Evolutionary conservation across 2,113 vertebrate species (phyloP).

Genomic region (Empidonax traillii): DNA sequence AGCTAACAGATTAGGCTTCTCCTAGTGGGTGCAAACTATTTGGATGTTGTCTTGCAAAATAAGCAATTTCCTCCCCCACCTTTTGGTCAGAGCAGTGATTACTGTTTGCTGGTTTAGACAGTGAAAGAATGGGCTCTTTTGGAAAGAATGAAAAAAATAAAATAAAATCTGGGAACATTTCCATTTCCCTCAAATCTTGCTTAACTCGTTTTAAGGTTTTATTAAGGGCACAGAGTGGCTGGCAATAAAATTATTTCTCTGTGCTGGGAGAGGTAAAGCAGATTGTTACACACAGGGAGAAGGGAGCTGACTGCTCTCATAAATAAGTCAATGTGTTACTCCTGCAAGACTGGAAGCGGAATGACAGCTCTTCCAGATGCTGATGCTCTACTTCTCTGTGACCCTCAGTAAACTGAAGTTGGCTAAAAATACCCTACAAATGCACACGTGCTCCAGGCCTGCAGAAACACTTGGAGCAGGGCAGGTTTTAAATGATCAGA

Average conservation of each 20-base stretch:
- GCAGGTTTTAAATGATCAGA: neutral
- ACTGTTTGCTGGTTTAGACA: neutral
- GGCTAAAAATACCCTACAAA: conserved; percentile 58
- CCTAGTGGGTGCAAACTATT: neutral
- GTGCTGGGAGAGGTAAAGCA: conserved; percentile 4
- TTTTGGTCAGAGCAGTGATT: neutral
- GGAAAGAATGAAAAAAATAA: neutral
- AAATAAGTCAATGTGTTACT: conserved; percentile 72
- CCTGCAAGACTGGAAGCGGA: conserved; percentile 63
- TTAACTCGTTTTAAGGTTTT: conserved; percentile 6
- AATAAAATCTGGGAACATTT: neutral
- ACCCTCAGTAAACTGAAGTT: neutral
- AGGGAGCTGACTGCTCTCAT: conserved; percentile 53
- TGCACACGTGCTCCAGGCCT: neutral
- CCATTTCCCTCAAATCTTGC: neutral
- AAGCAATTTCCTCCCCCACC: neutral
- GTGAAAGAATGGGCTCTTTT: neutral
- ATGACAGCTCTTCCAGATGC: conserved; percentile 54
- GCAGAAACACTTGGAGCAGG: neutral
- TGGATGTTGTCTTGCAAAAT: neutral
- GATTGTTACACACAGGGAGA: conserved; percentile 2
- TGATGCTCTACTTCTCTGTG: conserved; percentile 32
- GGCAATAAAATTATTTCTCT: conserved; percentile 20
- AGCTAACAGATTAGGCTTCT: neutral
- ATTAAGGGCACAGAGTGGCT: neutral